These are phyloP conservation scores for Teleopsis dalmanni DNA, from an alignment of 1,140 invertebrate species.

Conservation along the genomic window DNA sequence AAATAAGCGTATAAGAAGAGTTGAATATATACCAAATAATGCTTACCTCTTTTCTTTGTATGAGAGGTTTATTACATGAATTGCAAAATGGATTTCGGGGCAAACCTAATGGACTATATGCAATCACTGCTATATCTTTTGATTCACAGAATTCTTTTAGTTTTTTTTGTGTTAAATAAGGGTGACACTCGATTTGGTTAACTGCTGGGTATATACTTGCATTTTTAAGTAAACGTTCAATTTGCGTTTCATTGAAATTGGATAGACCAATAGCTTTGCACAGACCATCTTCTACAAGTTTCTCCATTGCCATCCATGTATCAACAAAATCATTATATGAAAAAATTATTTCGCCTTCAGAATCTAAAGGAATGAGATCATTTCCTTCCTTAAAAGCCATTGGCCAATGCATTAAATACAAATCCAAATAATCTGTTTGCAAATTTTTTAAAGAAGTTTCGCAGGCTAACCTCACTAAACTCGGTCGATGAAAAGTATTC, in stretches of 20 bases:
- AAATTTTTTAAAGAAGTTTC: slow-evolving; percentile 54
- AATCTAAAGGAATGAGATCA: slow-evolving; percentile 45
- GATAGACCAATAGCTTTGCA: slow-evolving; percentile 75
- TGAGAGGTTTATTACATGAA: too few relatives aligned
- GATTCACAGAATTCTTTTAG: slow-evolving; percentile 64
- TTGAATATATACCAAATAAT: too few relatives aligned
- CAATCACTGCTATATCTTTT: slow-evolving; percentile 62
- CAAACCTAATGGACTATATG: slow-evolving; percentile 72
- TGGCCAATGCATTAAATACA: slow-evolving; percentile 76
- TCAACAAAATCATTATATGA: slow-evolving; percentile 68
- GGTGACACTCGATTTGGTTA: slow-evolving; percentile 76
- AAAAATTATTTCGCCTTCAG: slow-evolving; percentile 51
- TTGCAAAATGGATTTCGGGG: too few relatives aligned
- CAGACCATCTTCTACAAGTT: slow-evolving; percentile 62
- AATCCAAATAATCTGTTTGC: slow-evolving; percentile 63
- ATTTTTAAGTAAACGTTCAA: slow-evolving; percentile 59
- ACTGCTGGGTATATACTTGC: slow-evolving; percentile 66
- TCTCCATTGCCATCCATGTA: slow-evolving; percentile 85
- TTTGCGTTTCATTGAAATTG: slow-evolving; percentile 84
- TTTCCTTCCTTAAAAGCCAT: slow-evolving; percentile 47
- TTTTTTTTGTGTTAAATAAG: slow-evolving; percentile 72
- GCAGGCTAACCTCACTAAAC: slow-evolving; percentile 32
- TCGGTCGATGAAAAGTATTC: slow-evolving; percentile 35
- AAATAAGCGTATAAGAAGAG: too few relatives aligned
- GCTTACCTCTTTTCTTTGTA: too few relatives aligned